Conservation (phyloP, 2,113 vertebrate species). For the Numida meleagris region DNA sequence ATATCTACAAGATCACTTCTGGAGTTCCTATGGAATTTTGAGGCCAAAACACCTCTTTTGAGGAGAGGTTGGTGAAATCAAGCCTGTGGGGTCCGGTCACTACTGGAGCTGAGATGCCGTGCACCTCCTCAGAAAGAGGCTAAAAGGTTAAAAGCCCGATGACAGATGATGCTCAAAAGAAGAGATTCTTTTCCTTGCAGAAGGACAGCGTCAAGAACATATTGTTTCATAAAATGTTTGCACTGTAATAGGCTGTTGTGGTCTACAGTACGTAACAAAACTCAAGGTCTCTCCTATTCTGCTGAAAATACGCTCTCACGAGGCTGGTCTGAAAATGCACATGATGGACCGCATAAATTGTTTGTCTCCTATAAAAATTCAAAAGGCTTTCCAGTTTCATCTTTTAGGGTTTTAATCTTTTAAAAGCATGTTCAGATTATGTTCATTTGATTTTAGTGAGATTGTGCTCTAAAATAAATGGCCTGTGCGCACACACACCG, state of each 20-base stretch:
- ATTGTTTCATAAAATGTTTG: background rate
- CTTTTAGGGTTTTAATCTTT: conserved; percentile 81
- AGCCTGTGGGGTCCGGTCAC: background rate
- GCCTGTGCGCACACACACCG: conserved; percentile 72
- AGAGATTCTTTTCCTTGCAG: background rate
- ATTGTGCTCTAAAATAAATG: conserved; percentile 76
- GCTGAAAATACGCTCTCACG: conserved; percentile 31
- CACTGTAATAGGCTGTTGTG: conserved; percentile 17
- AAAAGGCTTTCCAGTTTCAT: conserved; percentile 78
- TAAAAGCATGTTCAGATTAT: conserved; percentile 84
- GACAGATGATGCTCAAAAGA: background rate
- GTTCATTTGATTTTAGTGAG: conserved; percentile 75
- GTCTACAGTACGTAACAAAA: conserved; percentile 25
- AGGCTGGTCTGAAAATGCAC: conserved; percentile 52
- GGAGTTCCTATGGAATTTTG: background rate
- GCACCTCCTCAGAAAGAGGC: background rate
- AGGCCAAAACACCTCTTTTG: background rate
- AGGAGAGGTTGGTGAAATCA: background rate
- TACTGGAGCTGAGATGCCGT: background rate
- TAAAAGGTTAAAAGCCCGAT: conserved; percentile 20
- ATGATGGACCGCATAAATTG: conserved; percentile 75
- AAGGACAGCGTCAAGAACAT: background rate
- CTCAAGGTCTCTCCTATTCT: conserved; percentile 18
- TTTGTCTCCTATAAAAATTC: conserved; percentile 77
- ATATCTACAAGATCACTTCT: background rate